phyloP scores from a whole-genome alignment of 2,113 vertebrate species.

The Muntiacus muntjak region DNA sequence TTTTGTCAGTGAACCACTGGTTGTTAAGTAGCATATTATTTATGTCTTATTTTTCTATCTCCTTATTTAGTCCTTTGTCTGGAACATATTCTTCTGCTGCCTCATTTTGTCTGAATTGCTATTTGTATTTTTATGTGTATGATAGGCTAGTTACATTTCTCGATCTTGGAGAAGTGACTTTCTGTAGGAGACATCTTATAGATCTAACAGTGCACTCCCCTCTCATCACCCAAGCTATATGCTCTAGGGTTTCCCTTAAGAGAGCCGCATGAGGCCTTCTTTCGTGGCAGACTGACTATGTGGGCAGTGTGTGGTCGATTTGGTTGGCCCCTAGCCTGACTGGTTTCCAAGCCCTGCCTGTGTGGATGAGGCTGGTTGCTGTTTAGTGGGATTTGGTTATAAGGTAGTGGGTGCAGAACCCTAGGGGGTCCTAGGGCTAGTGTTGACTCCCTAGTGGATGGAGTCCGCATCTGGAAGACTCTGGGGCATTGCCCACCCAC shows the following conservation, averaged over 20 bases:
- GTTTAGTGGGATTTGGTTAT: not conserved
- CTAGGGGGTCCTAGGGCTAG: not conserved
- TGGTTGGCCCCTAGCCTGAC: not conserved
- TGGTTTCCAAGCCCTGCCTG: not conserved
- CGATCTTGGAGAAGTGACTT: not conserved
- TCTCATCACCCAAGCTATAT: not conserved
- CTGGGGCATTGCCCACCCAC: not conserved
- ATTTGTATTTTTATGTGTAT: not conserved
- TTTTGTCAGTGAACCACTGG: not conserved
- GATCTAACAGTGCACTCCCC: not conserved
- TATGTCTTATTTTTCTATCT: not conserved
- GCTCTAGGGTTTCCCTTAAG: not conserved
- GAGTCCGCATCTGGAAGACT: not conserved
- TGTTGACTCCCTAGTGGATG: not conserved
- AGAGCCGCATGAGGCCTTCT: not conserved
- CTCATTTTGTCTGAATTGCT: not conserved
- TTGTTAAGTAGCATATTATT: not conserved
- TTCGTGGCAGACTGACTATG: not conserved
- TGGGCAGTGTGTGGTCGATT: not conserved
- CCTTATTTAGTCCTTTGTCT: not conserved
- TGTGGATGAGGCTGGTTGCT: not conserved
- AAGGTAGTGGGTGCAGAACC: not conserved
- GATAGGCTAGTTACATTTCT: not conserved
- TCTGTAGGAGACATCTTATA: not conserved
- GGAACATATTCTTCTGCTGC: not conserved